Percentiles rank a stretch among this genome's conserved stretches.
phyloP scores from a whole-genome alignment of 2,113 vertebrate species.

The Egretta garzetta region DNA sequence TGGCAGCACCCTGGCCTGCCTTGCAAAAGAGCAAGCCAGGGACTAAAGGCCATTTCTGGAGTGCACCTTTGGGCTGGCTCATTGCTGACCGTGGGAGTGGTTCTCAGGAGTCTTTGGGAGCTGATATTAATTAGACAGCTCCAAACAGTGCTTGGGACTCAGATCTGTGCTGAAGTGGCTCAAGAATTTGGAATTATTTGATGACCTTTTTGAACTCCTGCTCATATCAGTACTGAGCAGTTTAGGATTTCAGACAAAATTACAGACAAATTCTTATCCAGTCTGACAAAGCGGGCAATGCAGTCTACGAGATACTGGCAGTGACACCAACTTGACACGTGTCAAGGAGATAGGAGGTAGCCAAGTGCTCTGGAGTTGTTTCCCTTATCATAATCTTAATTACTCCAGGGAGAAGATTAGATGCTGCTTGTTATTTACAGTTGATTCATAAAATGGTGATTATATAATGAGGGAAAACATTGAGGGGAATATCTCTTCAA shows the following conservation, averaged over 20 bases:
- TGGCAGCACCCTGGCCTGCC: neutral
- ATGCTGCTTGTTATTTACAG: conserved; percentile 38
- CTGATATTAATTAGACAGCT: neutral
- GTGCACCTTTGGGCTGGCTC: neutral
- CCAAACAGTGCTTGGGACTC: neutral
- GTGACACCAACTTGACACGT: neutral
- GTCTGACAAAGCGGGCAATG: neutral
- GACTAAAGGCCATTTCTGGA: neutral
- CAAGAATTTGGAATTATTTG: neutral
- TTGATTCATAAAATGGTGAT: conserved; percentile 54
- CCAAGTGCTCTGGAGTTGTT: conserved; percentile 13
- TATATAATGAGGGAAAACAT: conserved; percentile 47
- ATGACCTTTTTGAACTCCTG: neutral
- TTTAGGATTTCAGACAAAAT: neutral
- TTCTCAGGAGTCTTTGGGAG: neutral
- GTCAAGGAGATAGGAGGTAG: conserved; percentile 17
- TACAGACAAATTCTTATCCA: neutral
- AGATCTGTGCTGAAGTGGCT: neutral
- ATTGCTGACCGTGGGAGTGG: neutral
- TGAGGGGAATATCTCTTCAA: neutral
- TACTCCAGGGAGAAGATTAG: conserved; percentile 58
- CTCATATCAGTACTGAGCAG: neutral
- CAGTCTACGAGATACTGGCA: fast-evolving
- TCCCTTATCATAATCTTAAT: conserved; percentile 52
- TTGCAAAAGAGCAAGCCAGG: neutral